phyloP scores from a whole-genome alignment of 2,888 invertebrate species.

The Thecophora atra region DNA sequence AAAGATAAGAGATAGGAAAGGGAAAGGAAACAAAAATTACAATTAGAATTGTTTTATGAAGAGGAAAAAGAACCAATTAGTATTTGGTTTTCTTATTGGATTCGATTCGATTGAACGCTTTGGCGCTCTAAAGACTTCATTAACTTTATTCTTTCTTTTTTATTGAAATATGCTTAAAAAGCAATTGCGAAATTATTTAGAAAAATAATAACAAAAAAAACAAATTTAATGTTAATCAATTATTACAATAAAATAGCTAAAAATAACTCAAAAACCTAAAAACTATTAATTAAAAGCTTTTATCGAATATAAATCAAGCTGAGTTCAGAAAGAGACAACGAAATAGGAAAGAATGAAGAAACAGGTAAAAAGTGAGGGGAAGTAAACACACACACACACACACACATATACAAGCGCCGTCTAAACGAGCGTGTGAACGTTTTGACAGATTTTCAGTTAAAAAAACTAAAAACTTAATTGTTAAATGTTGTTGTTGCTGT shows the following conservation, averaged over 20 bases:
- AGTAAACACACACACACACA: neutral
- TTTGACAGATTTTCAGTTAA: neutral
- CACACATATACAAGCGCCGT: neutral
- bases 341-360: neutral
- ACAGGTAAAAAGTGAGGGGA: neutral
- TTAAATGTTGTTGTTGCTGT: neutral
- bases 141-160: no score
- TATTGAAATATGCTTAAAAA: no score
- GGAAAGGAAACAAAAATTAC: no score
- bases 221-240: neutral
- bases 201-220: neutral
- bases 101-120: no score
- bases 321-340: constrained; percentile 26
- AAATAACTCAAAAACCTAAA: constrained; percentile 13
- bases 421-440: neutral
- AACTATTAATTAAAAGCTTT: constrained; percentile 47
- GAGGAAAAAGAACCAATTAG: no score
- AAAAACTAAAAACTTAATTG: neutral
- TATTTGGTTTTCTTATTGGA: no score
- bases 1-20: neutral
- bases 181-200: neutral
- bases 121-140: no score
- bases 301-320: constrained; percentile 45
- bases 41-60: no score
- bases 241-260: neutral